phyloP scores from a whole-genome alignment of 2,113 vertebrate species.

The Procavia capensis region DNA sequence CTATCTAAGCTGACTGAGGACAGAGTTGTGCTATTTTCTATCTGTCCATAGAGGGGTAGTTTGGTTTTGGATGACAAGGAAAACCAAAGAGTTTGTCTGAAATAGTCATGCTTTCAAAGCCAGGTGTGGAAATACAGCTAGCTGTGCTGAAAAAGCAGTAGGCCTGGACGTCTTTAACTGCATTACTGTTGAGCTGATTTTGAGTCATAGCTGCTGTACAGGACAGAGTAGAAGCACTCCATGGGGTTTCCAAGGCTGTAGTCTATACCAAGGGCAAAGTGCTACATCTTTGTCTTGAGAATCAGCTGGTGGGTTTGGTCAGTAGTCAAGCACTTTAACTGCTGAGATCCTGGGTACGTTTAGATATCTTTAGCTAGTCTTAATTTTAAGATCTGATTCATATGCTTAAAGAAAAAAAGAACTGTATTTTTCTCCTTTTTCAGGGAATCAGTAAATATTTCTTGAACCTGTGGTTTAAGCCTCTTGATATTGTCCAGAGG shows the following conservation, averaged over 20 bases:
- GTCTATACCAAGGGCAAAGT: too few species aligned
- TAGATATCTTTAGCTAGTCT: neutral
- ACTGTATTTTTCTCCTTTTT: slow-evolving; percentile 13
- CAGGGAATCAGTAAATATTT: slow-evolving; percentile 33
- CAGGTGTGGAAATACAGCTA: neutral
- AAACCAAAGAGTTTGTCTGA: neutral
- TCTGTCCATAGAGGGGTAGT: neutral
- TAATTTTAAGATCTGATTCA: neutral
- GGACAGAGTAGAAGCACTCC: too few species aligned
- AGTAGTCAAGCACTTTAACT: too few species aligned
- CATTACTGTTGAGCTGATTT: too few species aligned
- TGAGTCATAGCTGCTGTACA: too few species aligned
- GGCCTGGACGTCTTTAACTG: neutral
- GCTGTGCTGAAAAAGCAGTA: neutral
- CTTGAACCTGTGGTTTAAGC: slow-evolving; percentile 8
- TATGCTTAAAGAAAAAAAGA: neutral
- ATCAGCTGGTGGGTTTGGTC: too few species aligned
- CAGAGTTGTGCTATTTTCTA: neutral
- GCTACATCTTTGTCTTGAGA: too few species aligned
- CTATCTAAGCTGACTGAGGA: neutral
- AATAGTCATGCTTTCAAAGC: neutral
- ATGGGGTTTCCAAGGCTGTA: too few species aligned
- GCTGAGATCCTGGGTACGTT: too few species aligned
- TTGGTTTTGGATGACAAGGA: neutral
- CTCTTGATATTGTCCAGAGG: slow-evolving; percentile 40